phyloP scores from a whole-genome alignment of 2,888 invertebrate species.

The Lypha dubia region DNA sequence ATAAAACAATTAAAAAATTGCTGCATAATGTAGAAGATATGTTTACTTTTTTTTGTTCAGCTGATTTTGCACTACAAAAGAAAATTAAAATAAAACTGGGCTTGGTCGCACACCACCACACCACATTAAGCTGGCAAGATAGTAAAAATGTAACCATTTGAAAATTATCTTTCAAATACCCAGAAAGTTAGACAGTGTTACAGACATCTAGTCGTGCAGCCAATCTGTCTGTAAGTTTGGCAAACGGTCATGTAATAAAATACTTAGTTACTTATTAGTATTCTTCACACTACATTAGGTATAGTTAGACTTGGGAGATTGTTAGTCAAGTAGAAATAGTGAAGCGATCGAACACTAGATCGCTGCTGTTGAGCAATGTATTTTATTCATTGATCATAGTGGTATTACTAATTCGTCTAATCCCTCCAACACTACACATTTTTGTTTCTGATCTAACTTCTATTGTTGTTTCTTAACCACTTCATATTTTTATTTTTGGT shows the following conservation, averaged over 20 bases:
- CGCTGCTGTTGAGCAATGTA: no score
- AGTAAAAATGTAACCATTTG: slow-evolving; percentile 7
- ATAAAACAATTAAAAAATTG: slow-evolving; percentile 74
- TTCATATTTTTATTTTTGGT: slow-evolving; percentile 5
- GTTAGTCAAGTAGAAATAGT: not conserved
- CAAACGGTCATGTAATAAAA: slow-evolving; percentile 7
- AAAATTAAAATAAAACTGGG: slow-evolving; percentile 63
- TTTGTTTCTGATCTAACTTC: not conserved
- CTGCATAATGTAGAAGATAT: slow-evolving; percentile 64
- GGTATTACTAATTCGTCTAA: not conserved
- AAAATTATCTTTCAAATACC: slow-evolving; percentile 21
- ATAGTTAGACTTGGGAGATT: not conserved
- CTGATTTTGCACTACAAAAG: slow-evolving; percentile 22
- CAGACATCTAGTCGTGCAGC: slow-evolving; percentile 28
- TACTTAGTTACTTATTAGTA: not conserved
- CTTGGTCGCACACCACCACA: slow-evolving; percentile 63
- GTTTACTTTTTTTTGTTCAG: no score
- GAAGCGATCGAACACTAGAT: no score
- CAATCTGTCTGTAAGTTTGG: slow-evolving; percentile 58
- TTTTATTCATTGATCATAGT: not conserved
- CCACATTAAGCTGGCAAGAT: slow-evolving; percentile 2
- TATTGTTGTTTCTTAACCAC: not conserved
- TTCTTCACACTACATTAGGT: not conserved
- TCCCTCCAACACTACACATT: not conserved
- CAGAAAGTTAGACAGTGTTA: slow-evolving; percentile 34